Conservation (phyloP, 2,797 vertebrate genomes). For the Staurois parvus region DNA sequence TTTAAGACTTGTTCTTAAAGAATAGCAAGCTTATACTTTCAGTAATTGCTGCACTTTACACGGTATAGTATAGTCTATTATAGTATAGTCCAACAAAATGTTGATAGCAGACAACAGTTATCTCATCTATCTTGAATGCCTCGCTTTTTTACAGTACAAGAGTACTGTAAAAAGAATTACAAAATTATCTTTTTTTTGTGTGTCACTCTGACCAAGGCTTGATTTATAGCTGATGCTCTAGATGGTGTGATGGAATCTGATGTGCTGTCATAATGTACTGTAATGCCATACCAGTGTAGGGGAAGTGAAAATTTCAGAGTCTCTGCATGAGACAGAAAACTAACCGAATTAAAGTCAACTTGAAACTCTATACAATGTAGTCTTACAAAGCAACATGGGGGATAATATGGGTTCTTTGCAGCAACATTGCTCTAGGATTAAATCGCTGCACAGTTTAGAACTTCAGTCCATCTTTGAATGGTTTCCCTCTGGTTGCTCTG, state of each 20-base stretch:
- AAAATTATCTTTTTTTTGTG: not conserved
- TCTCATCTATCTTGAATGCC: not conserved
- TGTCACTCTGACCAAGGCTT: conserved; percentile 2
- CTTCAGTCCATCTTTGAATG: too few relatives aligned
- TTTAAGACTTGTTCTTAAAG: not conserved
- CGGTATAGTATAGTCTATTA: not conserved
- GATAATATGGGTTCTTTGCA: too few relatives aligned
- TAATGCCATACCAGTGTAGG: not conserved
- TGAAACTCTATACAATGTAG: not conserved
- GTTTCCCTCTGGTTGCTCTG: too few relatives aligned
- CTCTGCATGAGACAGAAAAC: not conserved
- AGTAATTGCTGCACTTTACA: too few relatives aligned
- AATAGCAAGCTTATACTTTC: too few relatives aligned
- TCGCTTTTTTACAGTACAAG: not conserved
- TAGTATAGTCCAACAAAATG: not conserved
- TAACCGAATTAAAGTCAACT: not conserved
- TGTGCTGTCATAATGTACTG: conserved; percentile 11
- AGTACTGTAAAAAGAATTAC: not conserved
- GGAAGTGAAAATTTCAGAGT: conserved; percentile 1
- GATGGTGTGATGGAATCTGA: not conserved
- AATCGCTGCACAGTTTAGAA: too few relatives aligned
- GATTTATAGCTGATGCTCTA: conserved; percentile 13
- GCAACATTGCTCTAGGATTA: too few relatives aligned
- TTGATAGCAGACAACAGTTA: not conserved
- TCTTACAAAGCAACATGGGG: too few relatives aligned